Evolutionary conservation across 2,888 invertebrate genomes (phyloP).

Genomic region (Hyles lineata): DNA sequence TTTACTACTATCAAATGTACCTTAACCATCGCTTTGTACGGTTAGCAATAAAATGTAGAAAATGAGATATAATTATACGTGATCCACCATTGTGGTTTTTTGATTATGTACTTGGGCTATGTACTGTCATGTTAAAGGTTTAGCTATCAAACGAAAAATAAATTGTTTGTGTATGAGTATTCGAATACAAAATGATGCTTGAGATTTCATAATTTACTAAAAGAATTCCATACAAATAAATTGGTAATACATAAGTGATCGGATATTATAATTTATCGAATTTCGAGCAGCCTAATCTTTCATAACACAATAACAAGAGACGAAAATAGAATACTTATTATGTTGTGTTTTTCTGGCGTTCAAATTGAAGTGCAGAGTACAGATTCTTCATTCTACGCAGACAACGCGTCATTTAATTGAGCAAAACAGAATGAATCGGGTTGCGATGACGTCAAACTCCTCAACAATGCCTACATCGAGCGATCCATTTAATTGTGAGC

Average conservation of each 20-base stretch:
- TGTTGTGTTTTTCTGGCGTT: not conserved
- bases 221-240: too few relatives aligned
- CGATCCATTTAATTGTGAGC: not conserved
- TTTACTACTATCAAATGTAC: constrained; percentile 6
- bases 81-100: not conserved
- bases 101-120: too few relatives aligned
- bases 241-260: too few relatives aligned
- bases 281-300: too few relatives aligned
- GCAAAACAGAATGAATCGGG: constrained; percentile 3
- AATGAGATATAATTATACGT: not conserved
- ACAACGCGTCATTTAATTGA: not conserved
- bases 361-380: not conserved
- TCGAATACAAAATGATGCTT: too few relatives aligned
- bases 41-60: not conserved
- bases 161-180: too few relatives aligned
- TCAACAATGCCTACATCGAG: not conserved
- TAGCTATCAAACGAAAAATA: too few relatives aligned
- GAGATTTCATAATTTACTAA: too few relatives aligned
- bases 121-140: too few relatives aligned
- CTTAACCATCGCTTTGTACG: not conserved
- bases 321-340: not conserved
- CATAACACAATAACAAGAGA: too few relatives aligned
- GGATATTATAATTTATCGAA: too few relatives aligned
- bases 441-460: constrained; percentile 4
- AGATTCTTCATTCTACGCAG: not conserved